A percentile compares a stretch with the other conserved stretches of the same genome.
These are phyloP conservation scores for Platycheirus rosarum DNA, from an alignment of 2,888 invertebrate genomes.

Conservation along the genomic window DNA sequence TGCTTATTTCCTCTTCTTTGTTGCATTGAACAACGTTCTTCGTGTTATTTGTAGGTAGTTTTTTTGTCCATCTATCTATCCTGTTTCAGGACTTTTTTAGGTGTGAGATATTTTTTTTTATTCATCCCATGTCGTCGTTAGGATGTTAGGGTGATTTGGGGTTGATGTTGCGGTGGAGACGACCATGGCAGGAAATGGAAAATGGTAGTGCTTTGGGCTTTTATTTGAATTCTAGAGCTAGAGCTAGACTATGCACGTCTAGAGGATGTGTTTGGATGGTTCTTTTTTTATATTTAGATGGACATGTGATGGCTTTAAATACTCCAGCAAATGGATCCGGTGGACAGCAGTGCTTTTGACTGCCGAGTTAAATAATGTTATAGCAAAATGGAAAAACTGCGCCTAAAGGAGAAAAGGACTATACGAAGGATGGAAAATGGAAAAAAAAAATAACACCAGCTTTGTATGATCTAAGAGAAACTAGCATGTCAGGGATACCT, in stretches of 20 bases:
- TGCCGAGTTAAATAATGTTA: slow-evolving; percentile 39
- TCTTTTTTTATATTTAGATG: slow-evolving; percentile 18
- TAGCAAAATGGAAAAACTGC: slow-evolving; percentile 29
- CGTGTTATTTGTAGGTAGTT: slow-evolving; percentile 49
- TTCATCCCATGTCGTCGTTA: slow-evolving; percentile 19
- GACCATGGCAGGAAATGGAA: slow-evolving; percentile 58
- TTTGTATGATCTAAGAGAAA: slow-evolving; percentile 19
- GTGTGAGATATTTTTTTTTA: slow-evolving; percentile 23
- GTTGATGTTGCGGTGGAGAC: slow-evolving; percentile 36
- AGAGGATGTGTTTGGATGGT: neutral
- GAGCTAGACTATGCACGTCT: too few relatives aligned
- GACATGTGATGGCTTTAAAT: slow-evolving; percentile 61
- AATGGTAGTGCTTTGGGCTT: slow-evolving; percentile 61
- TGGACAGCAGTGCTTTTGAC: slow-evolving; percentile 52
- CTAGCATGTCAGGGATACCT: slow-evolving; percentile 22
- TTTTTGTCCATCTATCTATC: slow-evolving; percentile 32
- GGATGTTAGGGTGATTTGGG: slow-evolving; percentile 46
- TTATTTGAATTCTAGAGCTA: slow-evolving; percentile 60
- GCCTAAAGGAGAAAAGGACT: slow-evolving; percentile 22
- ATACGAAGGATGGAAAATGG: slow-evolving; percentile 31
- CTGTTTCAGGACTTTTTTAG: slow-evolving; percentile 1
- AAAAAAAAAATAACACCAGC: slow-evolving; percentile 6
- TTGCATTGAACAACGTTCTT: slow-evolving; percentile 62
- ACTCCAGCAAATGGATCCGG: slow-evolving; percentile 50
- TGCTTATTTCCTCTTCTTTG: slow-evolving; percentile 8